These are phyloP conservation scores for Microcebus murinus DNA, from an alignment of 2,113 vertebrate species.

Conservation along the genomic window DNA sequence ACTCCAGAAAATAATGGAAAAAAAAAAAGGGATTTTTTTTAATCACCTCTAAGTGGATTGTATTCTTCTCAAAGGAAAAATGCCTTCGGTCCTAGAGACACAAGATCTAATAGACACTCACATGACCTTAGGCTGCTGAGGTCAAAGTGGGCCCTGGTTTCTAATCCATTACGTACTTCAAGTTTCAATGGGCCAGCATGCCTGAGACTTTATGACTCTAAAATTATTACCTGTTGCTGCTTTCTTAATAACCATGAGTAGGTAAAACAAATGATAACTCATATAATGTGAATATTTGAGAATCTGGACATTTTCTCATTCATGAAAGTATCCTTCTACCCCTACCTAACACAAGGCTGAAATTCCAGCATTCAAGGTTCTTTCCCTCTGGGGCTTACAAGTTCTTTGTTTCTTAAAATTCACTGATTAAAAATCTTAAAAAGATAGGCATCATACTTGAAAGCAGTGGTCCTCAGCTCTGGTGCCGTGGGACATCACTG, in stretches of 20 bases:
- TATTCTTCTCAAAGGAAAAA: constrained; percentile 61
- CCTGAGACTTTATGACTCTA: constrained; percentile 32
- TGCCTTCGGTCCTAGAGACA: neutral
- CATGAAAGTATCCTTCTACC: neutral
- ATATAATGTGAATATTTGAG: neutral
- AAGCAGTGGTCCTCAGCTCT: neutral
- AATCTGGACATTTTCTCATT: neutral
- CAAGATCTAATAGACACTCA: constrained; percentile 22
- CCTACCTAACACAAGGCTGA: neutral
- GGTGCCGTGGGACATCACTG: neutral
- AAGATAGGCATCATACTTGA: neutral
- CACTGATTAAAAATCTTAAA: constrained; percentile 1
- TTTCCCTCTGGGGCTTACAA: neutral
- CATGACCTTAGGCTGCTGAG: neutral
- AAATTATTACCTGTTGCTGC: neutral
- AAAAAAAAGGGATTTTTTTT: neutral
- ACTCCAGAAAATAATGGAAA: constrained; percentile 51
- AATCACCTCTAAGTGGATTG: neutral
- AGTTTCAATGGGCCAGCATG: neutral
- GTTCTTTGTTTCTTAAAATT: constrained; percentile 10
- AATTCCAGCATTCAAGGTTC: neutral
- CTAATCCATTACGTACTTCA: neutral
- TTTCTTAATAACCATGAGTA: constrained; percentile 28
- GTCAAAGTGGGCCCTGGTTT: neutral
- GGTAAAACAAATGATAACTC: constrained; percentile 1